Evolutionary conservation across 2,113 vertebrate genomes (phyloP).

Genomic region (Lepus americanus): DNA sequence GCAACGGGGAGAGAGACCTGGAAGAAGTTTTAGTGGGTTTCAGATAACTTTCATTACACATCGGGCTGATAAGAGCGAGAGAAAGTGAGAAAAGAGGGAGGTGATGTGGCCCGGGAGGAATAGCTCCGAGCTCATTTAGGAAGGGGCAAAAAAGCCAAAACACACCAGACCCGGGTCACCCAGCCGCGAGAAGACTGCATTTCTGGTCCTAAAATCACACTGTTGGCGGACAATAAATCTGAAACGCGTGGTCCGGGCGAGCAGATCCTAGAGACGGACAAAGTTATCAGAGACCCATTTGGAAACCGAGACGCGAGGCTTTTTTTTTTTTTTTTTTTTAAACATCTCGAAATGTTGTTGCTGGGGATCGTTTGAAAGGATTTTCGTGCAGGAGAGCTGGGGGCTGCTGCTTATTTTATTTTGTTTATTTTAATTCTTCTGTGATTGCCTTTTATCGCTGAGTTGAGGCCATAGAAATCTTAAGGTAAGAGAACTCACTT

Average conservation of each 20-base stretch:
- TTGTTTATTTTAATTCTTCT: slow-evolving; percentile 68
- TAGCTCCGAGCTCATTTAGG: slow-evolving; percentile 67
- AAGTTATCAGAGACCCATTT: slow-evolving; percentile 75
- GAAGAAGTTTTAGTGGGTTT: slow-evolving; percentile 85
- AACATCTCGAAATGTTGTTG: slow-evolving; percentile 78
- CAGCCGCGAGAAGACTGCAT: slow-evolving; percentile 67
- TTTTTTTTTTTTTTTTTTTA: slow-evolving; percentile 32
- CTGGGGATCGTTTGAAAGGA: slow-evolving; percentile 74
- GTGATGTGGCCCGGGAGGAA: slow-evolving; percentile 79
- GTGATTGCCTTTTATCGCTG: slow-evolving; percentile 77
- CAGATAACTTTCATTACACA: slow-evolving; percentile 84
- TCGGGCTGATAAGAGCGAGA: slow-evolving; percentile 85
- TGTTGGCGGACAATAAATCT: slow-evolving; percentile 81
- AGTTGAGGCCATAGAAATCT: slow-evolving; percentile 79
- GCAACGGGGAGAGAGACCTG: slow-evolving; percentile 69
- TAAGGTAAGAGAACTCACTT: slow-evolving; percentile 81
- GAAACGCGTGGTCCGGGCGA: slow-evolving; percentile 76
- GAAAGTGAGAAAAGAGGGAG: slow-evolving; percentile 86
- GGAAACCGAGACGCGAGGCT: slow-evolving; percentile 76
- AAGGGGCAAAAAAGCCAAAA: slow-evolving; percentile 54
- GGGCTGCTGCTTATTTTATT: slow-evolving; percentile 66
- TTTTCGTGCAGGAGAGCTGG: slow-evolving; percentile 67
- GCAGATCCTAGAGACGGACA: slow-evolving; percentile 75
- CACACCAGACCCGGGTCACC: slow-evolving; percentile 72
- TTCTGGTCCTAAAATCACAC: slow-evolving; percentile 73